phyloP scores from a whole-genome alignment of 2,888 invertebrate genomes.

The Clivina fossor region DNA sequence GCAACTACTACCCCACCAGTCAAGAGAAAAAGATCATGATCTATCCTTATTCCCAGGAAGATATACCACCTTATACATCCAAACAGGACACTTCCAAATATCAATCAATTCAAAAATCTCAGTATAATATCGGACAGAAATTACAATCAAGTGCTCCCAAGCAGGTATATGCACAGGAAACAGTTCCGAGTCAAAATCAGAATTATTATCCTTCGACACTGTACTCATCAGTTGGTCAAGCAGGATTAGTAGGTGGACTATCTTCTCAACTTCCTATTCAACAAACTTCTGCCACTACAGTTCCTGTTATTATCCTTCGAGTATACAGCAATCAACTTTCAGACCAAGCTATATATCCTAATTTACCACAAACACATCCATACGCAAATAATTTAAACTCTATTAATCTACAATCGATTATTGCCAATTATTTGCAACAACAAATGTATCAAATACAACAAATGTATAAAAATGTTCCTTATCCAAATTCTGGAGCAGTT shows the following conservation, averaged over 20 bases:
- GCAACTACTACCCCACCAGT: conserved; percentile 56
- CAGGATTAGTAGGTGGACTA: conserved; percentile 56
- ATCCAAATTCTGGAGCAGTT: conserved; percentile 16
- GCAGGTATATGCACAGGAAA: neutral
- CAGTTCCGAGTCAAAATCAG: neutral
- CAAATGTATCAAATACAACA: conserved; percentile 46
- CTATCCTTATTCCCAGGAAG: conserved; percentile 71
- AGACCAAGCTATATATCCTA: conserved; percentile 59
- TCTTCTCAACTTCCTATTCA: conserved; percentile 56
- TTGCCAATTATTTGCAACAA: conserved; percentile 56
- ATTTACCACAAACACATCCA: conserved; percentile 59
- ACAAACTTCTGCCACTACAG: conserved; percentile 53
- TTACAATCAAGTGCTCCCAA: conserved; percentile 8
- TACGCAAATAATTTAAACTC: conserved; percentile 58
- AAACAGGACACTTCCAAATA: conserved; percentile 30
- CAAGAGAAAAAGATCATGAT: conserved; percentile 51
- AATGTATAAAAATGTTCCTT: conserved; percentile 34
- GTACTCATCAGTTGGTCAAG: conserved; percentile 47
- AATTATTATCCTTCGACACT: conserved; percentile 41
- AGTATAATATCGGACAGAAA: conserved; percentile 44
- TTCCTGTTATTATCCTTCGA: conserved; percentile 61
- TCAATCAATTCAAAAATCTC: conserved; percentile 43
- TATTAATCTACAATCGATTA: conserved; percentile 59
- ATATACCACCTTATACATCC: conserved; percentile 55
- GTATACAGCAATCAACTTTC: conserved; percentile 61